Conservation (phyloP, 2,113 vertebrate species). For the Erythrocercus mccallii region DNA sequence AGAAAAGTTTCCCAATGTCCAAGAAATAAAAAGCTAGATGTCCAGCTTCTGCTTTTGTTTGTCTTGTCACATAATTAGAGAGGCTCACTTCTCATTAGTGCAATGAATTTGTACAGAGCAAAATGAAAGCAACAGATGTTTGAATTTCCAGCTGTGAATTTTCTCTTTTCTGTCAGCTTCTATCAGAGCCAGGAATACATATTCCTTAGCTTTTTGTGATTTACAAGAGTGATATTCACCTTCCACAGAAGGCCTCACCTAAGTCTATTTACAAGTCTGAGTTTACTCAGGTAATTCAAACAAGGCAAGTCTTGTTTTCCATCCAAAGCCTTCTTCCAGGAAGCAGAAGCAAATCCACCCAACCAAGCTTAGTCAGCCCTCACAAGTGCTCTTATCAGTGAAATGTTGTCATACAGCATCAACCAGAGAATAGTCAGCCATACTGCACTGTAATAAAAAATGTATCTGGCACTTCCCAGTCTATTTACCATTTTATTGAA, state of each 20-base stretch:
- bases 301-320: background rate
- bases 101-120: background rate
- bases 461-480: background rate
- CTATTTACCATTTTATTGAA: background rate
- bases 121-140: background rate
- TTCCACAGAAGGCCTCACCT: background rate
- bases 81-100: background rate
- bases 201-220: background rate
- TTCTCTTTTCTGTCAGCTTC: background rate
- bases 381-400: background rate
- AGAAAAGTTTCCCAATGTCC: background rate
- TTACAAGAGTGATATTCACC: background rate
- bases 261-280: background rate
- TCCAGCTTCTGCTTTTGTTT: background rate
- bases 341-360: background rate
- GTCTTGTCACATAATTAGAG: background rate
- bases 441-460: slow-evolving; percentile 21
- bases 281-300: slow-evolving; percentile 21
- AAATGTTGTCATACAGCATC: background rate
- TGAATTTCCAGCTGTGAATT: background rate
- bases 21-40: background rate
- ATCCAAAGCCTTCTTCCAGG: background rate
- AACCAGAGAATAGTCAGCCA: background rate
- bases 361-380: background rate
- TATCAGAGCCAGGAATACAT: background rate